phyloP scores from a whole-genome alignment of 2,113 vertebrate species.

The Zosterops lateralis region DNA sequence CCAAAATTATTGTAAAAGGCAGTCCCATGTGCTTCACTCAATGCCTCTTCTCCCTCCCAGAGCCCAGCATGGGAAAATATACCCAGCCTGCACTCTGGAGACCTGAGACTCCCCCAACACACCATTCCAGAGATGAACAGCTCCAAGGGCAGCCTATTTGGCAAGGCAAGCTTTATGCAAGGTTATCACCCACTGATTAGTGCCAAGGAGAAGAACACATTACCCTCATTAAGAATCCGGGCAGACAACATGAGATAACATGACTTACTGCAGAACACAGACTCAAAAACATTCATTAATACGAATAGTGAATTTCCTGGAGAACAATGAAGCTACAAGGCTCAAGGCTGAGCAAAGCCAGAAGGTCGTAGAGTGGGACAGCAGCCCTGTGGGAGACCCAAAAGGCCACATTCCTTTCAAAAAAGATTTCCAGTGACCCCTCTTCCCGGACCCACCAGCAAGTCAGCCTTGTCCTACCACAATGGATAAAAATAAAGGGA shows the following conservation, averaged over 20 bases:
- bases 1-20: not conserved
- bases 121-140: not conserved
- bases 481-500: not conserved
- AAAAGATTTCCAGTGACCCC: not conserved
- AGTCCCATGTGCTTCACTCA: not conserved
- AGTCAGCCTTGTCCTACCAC: not conserved
- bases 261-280: not conserved
- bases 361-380: not conserved
- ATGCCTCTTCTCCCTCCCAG: not conserved
- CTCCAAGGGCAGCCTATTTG: not conserved
- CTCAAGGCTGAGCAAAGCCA: conserved; percentile 14
- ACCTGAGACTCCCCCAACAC: not conserved
- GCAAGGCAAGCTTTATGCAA: not conserved
- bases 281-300: conserved; percentile 16
- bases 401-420: not conserved
- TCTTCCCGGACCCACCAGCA: not conserved
- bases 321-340: conserved; percentile 1
- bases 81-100: not conserved
- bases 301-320: conserved; percentile 17
- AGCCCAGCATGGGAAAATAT: not conserved
- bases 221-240: not conserved
- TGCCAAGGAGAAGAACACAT: not conserved
- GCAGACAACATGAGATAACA: not conserved
- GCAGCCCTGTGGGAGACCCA: not conserved
- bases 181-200: not conserved